Evolutionary conservation across 2,113 vertebrate genomes (phyloP).

Genomic region (Oceanodroma tethys): DNA sequence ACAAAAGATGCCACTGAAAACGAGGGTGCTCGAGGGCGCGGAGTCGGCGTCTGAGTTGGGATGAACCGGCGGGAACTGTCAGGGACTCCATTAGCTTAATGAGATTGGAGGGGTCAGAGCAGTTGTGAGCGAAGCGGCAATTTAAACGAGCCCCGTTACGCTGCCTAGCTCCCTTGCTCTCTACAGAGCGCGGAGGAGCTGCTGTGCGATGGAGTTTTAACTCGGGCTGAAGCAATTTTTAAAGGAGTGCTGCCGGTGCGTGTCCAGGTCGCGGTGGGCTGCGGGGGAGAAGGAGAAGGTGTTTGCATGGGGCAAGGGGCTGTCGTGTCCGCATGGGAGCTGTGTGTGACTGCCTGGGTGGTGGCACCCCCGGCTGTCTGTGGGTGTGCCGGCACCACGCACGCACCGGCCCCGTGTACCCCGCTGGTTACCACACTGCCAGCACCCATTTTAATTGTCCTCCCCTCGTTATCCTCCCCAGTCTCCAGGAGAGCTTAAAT

Average conservation of each 20-base stretch:
- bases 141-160: fast-evolving
- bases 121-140: fast-evolving
- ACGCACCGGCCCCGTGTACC: fast-evolving
- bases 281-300: neutral
- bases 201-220: fast-evolving
- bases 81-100: neutral
- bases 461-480: neutral
- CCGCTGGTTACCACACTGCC: neutral
- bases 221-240: neutral
- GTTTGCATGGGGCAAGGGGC: fast-evolving
- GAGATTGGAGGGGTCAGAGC: neutral
- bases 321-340: fast-evolving
- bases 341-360: fast-evolving
- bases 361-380: neutral
- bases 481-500: neutral
- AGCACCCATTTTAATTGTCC: fast-evolving
- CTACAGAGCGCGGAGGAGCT: neutral
- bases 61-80: neutral
- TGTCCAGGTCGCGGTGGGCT: fast-evolving
- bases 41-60: neutral
- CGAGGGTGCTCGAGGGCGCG: neutral
- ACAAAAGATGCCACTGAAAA: neutral
- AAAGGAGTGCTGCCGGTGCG: fast-evolving
- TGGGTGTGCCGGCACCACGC: fast-evolving
- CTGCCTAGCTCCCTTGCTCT: neutral